Conservation (phyloP, 64 coral and sea anemone species). For the Montipora efflorescens region DNA sequence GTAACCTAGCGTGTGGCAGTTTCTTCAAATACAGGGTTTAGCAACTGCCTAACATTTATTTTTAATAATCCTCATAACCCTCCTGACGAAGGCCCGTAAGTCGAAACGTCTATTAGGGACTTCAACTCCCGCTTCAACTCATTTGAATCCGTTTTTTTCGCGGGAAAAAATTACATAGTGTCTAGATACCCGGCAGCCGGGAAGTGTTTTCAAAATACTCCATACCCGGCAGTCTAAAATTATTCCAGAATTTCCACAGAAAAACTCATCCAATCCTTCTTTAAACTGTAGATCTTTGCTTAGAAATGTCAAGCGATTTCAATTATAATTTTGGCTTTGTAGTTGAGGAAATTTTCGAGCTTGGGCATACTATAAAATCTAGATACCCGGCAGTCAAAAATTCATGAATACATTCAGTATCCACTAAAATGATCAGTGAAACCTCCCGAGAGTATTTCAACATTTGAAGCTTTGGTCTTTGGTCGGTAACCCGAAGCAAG, state of each 20-base stretch:
- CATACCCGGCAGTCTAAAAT: neutral
- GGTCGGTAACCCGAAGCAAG: too few species aligned
- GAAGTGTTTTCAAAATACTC: too few species aligned
- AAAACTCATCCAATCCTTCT: slow-evolving; percentile 7
- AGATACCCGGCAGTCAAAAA: too few species aligned
- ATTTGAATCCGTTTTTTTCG: neutral
- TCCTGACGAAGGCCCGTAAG: slow-evolving; percentile 7
- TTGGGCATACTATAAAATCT: too few species aligned
- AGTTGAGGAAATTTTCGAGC: neutral
- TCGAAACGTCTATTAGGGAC: slow-evolving; percentile 4
- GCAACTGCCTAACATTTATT: slow-evolving; percentile 4
- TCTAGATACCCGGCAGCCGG: neutral
- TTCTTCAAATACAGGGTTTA: slow-evolving; percentile 14
- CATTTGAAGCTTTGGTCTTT: too few species aligned
- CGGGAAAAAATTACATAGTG: too few species aligned
- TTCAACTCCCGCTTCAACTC: neutral
- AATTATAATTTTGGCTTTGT: neutral
- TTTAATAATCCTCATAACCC: slow-evolving; percentile 8
- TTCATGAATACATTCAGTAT: too few species aligned
- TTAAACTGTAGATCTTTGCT: neutral
- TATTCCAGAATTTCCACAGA: neutral
- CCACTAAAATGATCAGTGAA: too few species aligned
- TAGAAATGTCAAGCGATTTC: neutral
- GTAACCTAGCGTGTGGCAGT: neutral
- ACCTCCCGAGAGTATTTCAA: too few species aligned